phyloP scores from a whole-genome alignment of 2,797 vertebrate genomes.

The Megaceryle alcyon region DNA sequence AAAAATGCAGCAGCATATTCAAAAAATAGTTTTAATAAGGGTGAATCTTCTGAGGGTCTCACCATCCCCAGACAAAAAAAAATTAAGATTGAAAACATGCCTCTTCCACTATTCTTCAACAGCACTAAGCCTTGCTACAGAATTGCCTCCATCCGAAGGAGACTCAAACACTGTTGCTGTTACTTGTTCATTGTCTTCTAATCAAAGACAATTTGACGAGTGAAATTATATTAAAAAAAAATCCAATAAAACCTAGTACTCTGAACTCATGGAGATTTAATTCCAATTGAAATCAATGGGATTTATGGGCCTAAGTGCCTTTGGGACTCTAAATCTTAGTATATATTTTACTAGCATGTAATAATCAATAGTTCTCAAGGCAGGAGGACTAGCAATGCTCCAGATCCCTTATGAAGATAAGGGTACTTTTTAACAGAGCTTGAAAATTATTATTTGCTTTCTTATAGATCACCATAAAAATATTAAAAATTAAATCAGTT shows the following conservation, averaged over 20 bases:
- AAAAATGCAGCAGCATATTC: neutral
- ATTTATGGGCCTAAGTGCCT: constrained; percentile 1
- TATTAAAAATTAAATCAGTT: neutral
- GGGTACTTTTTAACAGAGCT: neutral
- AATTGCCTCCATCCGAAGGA: neutral
- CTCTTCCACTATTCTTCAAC: neutral
- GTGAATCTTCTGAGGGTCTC: neutral
- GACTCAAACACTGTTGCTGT: neutral
- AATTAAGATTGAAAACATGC: neutral
- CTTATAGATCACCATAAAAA: neutral
- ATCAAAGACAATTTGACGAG: neutral
- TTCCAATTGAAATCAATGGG: constrained; percentile 20
- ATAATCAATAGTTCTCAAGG: constrained; percentile 25
- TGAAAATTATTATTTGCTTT: neutral
- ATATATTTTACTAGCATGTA: constrained; percentile 3
- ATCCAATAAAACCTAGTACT: neutral
- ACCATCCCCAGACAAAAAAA: neutral
- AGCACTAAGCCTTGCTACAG: neutral
- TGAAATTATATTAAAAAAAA: neutral
- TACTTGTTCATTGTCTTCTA: neutral
- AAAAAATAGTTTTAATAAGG: neutral
- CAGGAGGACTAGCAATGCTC: neutral
- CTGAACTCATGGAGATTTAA: neutral
- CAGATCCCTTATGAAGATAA: neutral
- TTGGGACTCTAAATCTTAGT: constrained; percentile 6